These are phyloP conservation scores for Syngnathus acus DNA, from an alignment of 2,797 vertebrate genomes.

Conservation along the genomic window DNA sequence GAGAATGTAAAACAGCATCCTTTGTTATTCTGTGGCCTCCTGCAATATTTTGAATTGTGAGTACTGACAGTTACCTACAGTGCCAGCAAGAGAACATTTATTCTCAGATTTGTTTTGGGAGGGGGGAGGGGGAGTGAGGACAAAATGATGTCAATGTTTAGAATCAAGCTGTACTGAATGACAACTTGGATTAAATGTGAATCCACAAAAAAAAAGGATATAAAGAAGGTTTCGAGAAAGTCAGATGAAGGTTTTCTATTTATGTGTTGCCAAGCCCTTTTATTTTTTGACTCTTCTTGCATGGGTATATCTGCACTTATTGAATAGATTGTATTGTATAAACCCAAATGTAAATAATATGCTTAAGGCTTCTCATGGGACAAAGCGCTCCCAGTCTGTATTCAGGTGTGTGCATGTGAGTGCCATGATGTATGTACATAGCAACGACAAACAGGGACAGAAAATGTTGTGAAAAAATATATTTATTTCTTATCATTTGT, in stretches of 20 bases:
- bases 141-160: constrained; percentile 2
- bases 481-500: constrained; percentile 59
- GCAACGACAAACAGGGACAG: constrained; percentile 34
- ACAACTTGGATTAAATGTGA: constrained; percentile 14
- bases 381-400: constrained; percentile 58
- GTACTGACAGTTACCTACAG: constrained; percentile 39
- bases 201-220: constrained; percentile 22
- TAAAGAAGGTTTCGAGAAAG: constrained; percentile 30
- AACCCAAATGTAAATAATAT: constrained; percentile 79
- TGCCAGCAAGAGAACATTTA: constrained; percentile 28
- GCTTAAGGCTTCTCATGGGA: constrained; percentile 71
- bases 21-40: constrained; percentile 25
- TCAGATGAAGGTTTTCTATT: constrained; percentile 43
- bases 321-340: constrained; percentile 78
- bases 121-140: constrained; percentile 11
- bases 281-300: constrained; percentile 67
- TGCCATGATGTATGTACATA: constrained; percentile 60
- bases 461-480: constrained; percentile 53
- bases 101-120: constrained; percentile 12
- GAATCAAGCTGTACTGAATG: not conserved
- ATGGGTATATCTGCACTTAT: constrained; percentile 76
- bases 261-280: constrained; percentile 42
- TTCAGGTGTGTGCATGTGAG: constrained; percentile 68
- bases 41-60: constrained; percentile 36
- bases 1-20: constrained; percentile 56